Conservation (phyloP, 2,797 vertebrate genomes). For the Tinamus major region DNA sequence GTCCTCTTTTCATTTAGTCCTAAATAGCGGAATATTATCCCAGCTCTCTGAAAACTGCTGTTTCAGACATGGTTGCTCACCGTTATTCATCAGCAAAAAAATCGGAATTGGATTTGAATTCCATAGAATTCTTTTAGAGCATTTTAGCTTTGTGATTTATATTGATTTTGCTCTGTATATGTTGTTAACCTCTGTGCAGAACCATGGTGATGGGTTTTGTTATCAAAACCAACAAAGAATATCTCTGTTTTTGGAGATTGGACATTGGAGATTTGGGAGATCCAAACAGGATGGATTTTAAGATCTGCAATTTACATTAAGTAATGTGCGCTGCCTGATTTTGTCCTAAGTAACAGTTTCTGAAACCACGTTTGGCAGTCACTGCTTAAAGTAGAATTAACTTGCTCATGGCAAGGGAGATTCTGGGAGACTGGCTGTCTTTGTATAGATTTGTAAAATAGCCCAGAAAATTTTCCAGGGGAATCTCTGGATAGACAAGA, state of each 20-base stretch:
- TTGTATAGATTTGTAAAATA: conserved; percentile 7
- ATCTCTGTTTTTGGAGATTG: neutral
- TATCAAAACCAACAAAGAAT: neutral
- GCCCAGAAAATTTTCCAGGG: neutral
- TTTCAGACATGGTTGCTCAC: neutral
- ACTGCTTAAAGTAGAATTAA: conserved; percentile 18
- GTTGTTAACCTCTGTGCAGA: neutral
- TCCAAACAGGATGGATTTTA: neutral
- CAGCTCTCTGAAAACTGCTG: neutral
- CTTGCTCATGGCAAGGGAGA: neutral
- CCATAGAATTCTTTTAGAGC: neutral
- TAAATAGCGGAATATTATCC: neutral
- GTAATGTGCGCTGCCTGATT: conserved; percentile 17
- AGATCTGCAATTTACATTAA: conserved; percentile 30
- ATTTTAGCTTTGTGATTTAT: neutral
- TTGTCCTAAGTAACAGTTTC: conserved; percentile 39
- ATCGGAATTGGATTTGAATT: neutral
- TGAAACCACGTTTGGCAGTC: conserved; percentile 18
- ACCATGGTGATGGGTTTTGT: neutral
- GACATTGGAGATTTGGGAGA: too few species aligned
- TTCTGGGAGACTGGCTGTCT: neutral
- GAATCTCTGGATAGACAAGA: neutral
- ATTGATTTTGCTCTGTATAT: neutral
- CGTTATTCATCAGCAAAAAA: neutral
- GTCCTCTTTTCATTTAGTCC: neutral